phyloP scores from a whole-genome alignment of 2,888 invertebrate species.

The Drosophila rellima region DNA sequence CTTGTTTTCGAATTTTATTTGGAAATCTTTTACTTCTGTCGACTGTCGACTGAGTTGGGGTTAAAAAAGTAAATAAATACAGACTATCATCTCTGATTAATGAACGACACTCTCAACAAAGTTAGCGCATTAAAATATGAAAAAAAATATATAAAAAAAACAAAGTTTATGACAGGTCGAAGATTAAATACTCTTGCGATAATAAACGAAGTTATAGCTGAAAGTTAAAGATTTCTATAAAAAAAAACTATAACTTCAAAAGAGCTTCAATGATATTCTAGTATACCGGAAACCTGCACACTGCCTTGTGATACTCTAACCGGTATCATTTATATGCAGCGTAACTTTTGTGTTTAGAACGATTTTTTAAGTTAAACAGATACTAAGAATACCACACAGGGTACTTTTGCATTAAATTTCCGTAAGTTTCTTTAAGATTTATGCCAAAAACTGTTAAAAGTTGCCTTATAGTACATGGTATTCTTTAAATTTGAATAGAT shows the following conservation, averaged over 20 bases:
- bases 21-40: not conserved
- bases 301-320: not conserved
- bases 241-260: too few species aligned
- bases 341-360: not conserved
- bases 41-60: not conserved
- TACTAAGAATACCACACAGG: not conserved
- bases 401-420: too few species aligned
- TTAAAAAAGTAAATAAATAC: not conserved
- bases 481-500: too few species aligned
- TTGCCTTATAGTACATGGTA: too few species aligned
- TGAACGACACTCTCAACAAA: slow-evolving; percentile 4
- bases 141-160: not conserved
- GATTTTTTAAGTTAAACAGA: not conserved
- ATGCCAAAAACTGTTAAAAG: too few species aligned
- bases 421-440: too few species aligned
- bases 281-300: not conserved
- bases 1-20: not conserved
- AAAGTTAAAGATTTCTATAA: not conserved
- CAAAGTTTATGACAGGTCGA: not conserved
- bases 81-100: slow-evolving; percentile 16
- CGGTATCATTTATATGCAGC: not conserved
- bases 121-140: slow-evolving; percentile 16
- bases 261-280: too few species aligned
- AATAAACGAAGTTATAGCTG: not conserved
- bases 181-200: slow-evolving; percentile 11